Evolutionary conservation across 2,797 vertebrate species (phyloP).

Genomic region (Steatocranus sp.): DNA sequence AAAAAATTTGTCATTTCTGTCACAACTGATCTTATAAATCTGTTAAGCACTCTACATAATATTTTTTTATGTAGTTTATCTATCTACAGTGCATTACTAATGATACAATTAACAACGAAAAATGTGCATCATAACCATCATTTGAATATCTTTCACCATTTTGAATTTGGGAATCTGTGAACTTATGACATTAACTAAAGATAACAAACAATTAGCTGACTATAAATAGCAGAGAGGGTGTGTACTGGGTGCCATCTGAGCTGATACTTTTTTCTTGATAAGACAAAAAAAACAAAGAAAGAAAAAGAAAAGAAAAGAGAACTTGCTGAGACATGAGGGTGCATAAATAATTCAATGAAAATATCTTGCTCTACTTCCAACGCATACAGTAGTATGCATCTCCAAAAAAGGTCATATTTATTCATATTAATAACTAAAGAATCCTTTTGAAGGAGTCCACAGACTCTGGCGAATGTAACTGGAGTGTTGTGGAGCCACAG

Average conservation of each 20-base stretch:
- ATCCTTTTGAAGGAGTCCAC: neutral
- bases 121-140: neutral
- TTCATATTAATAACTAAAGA: neutral
- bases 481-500: neutral
- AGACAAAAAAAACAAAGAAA: neutral
- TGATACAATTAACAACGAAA: neutral
- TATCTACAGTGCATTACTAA: neutral
- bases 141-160: neutral
- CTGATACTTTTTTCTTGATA: neutral
- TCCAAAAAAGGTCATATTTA: neutral
- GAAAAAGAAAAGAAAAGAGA: neutral
- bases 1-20: neutral
- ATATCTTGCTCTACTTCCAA: neutral
- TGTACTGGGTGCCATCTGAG: neutral
- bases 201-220: neutral
- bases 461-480: neutral
- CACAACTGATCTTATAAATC: neutral
- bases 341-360: neutral
- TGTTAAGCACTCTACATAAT: neutral
- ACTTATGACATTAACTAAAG: neutral
- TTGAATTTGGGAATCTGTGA: neutral
- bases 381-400: neutral
- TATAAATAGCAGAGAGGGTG: neutral
- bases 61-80: neutral
- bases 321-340: neutral